Percentiles rank a stretch among this genome's conserved stretches.
These are phyloP conservation scores for Mimumesa dahlbomi DNA, from an alignment of 2,888 invertebrate species.

Conservation along the genomic window DNA sequence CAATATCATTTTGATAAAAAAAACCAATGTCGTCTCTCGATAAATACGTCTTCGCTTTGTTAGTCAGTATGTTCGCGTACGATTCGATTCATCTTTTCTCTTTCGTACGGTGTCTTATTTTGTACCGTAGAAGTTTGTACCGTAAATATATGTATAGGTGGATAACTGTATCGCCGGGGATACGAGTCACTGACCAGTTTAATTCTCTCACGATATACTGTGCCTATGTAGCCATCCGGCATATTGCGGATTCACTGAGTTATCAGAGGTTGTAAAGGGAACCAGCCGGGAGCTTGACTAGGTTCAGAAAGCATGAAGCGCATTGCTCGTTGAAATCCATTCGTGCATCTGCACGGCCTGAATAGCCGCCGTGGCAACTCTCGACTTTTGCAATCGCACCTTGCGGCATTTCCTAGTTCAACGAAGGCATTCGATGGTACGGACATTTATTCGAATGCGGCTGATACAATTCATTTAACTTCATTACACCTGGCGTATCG, in stretches of 20 bases:
- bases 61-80: no score
- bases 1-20: no score
- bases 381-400: slow-evolving; percentile 64
- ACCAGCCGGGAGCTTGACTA: slow-evolving; percentile 27
- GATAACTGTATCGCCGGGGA: not conserved
- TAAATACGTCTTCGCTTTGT: no score
- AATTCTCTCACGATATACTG: slow-evolving; percentile 34
- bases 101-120: no score
- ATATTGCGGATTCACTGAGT: slow-evolving; percentile 55
- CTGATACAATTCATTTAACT: slow-evolving; percentile 38
- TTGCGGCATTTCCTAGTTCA: slow-evolving; percentile 66
- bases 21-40: no score
- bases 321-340: slow-evolving; percentile 59
- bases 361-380: slow-evolving; percentile 49
- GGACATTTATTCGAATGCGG: slow-evolving; percentile 30
- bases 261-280: slow-evolving; percentile 50
- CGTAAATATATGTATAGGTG: no score
- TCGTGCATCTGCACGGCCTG: slow-evolving; percentile 65
- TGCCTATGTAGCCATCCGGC: slow-evolving; percentile 29
- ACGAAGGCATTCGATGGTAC: not conserved
- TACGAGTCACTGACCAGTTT: slow-evolving; percentile 38
- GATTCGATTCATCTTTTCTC: no score
- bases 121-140: no score
- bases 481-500: no score
- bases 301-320: slow-evolving; percentile 52